Base-by-base conservation (phyloP, 2,113 vertebrate genomes). In the Dinomys branickii region DNA sequence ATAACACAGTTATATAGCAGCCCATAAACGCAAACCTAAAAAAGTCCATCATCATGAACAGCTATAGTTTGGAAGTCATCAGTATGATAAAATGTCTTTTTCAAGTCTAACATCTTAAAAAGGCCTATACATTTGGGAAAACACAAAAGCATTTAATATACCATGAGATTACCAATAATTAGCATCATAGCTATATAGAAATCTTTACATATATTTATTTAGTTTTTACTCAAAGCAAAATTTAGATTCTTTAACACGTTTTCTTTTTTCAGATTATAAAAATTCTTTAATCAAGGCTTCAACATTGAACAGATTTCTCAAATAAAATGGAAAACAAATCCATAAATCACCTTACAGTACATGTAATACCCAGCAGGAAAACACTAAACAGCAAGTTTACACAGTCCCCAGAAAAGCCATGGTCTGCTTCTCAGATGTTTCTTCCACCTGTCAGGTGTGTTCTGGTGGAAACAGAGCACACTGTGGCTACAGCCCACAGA, bases 241-340 rank as follows among this genome's bases (percentile, higher is more conserved):
- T 73, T 22, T 24, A 73, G 35, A 69, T 67, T 67, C 65, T n/a
- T n/a, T n/a, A n/a, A n/a, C n/a, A n/a, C n/a, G n/a, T n/a, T n/a
- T n/a, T n/a, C n/a, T n/a, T n/a, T n/a, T n/a, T n/a, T 94, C 88
- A 54, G 38, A 89, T 94, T 94, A 96, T 96, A 96, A 97, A 96
- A 97, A 92, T 81, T 96, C 96, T 98, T 98, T 98, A 98, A 97
- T 98, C 92, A 98, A 95, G 69, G 73, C 41, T 85, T 92, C 50
- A 98, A 98, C 75, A 96, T 52, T 50, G 78, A 96, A 97, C 69
- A 92, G 83, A 61, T 91, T 94, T 97, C 65, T 86, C 78, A 92
- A 96, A 95, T 97, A 97, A 97, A 97, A 93, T 96, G 94, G 41
- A 96, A n/a, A 97, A 97, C 77, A 90, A 96, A 88, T 85, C 77